Conservation (phyloP, 2,797 vertebrate species). For the Anabacerthia variegaticeps region DNA sequence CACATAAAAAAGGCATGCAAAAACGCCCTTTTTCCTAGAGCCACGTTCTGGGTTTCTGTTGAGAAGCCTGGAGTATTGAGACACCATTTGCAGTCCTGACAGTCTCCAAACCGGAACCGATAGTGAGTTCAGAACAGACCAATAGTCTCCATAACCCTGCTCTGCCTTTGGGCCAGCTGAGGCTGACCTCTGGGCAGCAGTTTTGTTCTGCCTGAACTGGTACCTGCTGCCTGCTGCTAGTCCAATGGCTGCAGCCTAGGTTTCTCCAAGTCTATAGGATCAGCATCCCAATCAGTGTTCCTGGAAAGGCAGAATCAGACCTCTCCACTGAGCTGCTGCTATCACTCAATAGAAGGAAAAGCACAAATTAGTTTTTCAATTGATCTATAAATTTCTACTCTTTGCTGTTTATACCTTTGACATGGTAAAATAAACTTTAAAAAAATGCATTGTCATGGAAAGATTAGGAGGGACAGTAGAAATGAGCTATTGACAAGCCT, state of each 20-base stretch:
- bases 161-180: not conserved
- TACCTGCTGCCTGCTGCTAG: not conserved
- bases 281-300: not conserved
- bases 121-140: not conserved
- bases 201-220: not conserved
- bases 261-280: not conserved
- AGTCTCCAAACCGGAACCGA: not conserved
- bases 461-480: not conserved
- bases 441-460: not conserved
- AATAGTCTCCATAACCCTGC: not conserved
- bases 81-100: not conserved
- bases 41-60: not conserved
- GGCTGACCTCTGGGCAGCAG: not conserved
- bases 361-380: not conserved
- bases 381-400: not conserved
- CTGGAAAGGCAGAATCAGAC: not conserved
- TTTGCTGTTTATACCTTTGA: not conserved
- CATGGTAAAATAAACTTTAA: accelerated
- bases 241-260: not conserved
- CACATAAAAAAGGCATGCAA: not conserved
- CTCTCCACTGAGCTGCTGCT: not conserved
- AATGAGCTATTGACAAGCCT: not conserved
- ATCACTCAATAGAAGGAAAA: not conserved
- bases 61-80: not conserved
- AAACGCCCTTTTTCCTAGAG: not conserved